Evolutionary conservation across 2,113 vertebrate species (phyloP), one percentile per base, ranked within the genome.

Genomic region (Irena cyanogastra): DNA sequence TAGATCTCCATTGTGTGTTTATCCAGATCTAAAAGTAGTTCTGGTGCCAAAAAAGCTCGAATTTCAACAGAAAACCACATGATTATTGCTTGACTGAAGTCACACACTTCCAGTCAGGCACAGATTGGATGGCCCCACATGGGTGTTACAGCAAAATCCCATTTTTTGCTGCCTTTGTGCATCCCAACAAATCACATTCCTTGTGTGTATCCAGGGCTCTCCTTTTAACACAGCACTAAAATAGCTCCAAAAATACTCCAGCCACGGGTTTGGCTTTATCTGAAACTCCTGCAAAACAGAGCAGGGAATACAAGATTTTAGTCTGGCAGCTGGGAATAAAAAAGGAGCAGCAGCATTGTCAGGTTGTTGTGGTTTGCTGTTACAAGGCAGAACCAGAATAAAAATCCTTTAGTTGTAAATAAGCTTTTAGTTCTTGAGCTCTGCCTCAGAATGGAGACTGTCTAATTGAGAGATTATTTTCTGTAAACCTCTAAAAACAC

Each of bases 11-110:
- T 30, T 94, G 35, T 93, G 22, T 90, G 80, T 86, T 66, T 37
- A 70, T 89, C 72, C 88, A 64, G 64, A 85, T 81, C 68, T 90
- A 63, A 88, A 88, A 75, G 71, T 39, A 61, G n/a, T 33, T 71
- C 72, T 90, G 56, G n/a, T 95, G 92, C 92, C 79, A 96, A 66
- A 95, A 70, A 56, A 89, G 42, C 79, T 89, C 53, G 5, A 74
- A 83, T 86, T 95, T 82, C 92, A 71, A 10, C 31, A 83, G 90
- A 68, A 92, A 94, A 45, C 41, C 27, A 33, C 78, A 56, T 57
- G 85, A 56, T 65, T 66, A 19, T 70, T 81, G 47, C 92, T 88
- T 5, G 65, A 31, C 82, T 65, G 31, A 83, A 80, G 61, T 88
- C 93, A 71, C 72, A n/a, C 91, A 31, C 85, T 90, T 86, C 53